Conservation (phyloP, 1,140 invertebrate genomes). For the Saccostrea cuccullata region DNA sequence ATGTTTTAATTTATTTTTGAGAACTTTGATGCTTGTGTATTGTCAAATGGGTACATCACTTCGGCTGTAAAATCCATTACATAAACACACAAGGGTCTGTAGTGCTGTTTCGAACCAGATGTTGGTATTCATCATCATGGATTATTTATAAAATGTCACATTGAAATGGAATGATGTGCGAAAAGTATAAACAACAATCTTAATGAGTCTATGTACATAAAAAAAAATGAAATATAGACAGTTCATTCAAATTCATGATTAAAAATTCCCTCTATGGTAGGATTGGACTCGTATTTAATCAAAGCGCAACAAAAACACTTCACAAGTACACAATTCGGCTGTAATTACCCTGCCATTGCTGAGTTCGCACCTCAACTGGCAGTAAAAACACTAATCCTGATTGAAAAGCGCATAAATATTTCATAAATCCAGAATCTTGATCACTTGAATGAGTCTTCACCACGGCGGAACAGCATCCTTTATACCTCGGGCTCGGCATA, state of each 20-base stretch:
- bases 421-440: background rate
- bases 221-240: conserved; percentile 22
- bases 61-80: background rate
- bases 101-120: background rate
- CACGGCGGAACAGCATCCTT: background rate
- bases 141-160: conserved; percentile 24
- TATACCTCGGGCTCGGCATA: background rate
- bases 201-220: background rate
- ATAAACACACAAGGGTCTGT: background rate
- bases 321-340: background rate
- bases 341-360: background rate
- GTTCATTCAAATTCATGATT: conserved; percentile 31
- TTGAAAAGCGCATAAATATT: conserved; percentile 4
- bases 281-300: background rate
- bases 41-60: background rate
- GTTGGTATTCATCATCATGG: background rate
- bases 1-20: background rate
- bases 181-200: background rate
- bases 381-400: background rate
- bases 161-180: conserved; percentile 22
- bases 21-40: background rate
- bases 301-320: background rate
- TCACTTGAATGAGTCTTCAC: conserved; percentile 12
- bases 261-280: conserved; percentile 20
- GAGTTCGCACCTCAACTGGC: background rate